Evolutionary conservation across 2,113 vertebrate genomes (phyloP).

Genomic region (Erinaceus europaeus): DNA sequence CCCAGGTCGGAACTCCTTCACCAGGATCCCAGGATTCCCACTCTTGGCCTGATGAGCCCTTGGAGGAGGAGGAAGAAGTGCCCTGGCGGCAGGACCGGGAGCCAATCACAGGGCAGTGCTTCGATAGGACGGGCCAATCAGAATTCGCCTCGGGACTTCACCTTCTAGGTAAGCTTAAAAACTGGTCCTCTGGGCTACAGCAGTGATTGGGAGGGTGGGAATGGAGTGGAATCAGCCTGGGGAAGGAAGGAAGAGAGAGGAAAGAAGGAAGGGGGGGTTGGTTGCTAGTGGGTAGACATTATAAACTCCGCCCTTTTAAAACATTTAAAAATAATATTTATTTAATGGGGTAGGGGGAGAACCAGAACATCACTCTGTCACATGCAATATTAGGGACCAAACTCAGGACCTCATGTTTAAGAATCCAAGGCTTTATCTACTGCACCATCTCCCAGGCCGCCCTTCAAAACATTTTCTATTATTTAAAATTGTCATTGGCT

Average conservation of each 20-base stretch:
- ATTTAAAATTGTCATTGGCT: neutral
- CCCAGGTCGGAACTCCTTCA: neutral
- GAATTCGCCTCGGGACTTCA: slow-evolving; percentile 28
- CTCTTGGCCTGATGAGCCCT: slow-evolving; percentile 38
- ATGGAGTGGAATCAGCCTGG: neutral
- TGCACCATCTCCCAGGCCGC: too few species aligned
- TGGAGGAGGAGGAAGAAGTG: slow-evolving; percentile 6
- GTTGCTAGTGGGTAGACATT: neutral
- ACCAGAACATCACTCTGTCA: too few species aligned
- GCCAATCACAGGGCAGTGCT: slow-evolving; percentile 44
- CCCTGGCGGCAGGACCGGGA: neutral
- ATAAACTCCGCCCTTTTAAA: neutral
- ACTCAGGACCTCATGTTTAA: too few species aligned
- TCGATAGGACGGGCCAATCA: slow-evolving; percentile 48
- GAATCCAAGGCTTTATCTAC: too few species aligned
- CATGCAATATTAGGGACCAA: too few species aligned
- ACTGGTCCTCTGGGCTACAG: neutral
- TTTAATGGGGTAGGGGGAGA: too few species aligned
- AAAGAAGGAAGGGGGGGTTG: neutral
- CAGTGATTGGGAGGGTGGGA: neutral
- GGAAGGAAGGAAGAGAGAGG: neutral
- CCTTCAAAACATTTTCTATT: too few species aligned
- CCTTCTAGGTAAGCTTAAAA: slow-evolving; percentile 48
- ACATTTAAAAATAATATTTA: too few species aligned
- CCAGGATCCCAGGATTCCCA: slow-evolving; percentile 13